These are phyloP conservation scores for Hemaris fuciformis DNA, from an alignment of 2,888 invertebrate genomes.

Conservation along the genomic window DNA sequence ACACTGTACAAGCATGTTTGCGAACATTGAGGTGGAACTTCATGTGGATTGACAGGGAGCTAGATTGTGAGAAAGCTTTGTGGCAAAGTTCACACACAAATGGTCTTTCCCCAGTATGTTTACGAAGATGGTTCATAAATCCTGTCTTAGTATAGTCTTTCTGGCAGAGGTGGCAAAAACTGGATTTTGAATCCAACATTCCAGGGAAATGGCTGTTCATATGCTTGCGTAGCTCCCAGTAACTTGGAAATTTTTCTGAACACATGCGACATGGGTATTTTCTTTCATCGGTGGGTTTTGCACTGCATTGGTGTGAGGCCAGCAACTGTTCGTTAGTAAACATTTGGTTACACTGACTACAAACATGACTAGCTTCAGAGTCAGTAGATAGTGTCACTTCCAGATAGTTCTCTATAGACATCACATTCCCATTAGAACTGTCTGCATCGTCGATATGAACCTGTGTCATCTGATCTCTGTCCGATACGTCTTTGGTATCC, in stretches of 20 bases:
- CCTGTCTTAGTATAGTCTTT: constrained; percentile 80
- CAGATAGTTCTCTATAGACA: constrained; percentile 79
- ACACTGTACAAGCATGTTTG: constrained; percentile 77
- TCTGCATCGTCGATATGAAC: constrained; percentile 69
- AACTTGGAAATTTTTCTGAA: constrained; percentile 75
- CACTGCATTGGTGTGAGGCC: constrained; percentile 68
- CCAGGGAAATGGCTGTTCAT: constrained; percentile 78
- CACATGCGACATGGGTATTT: constrained; percentile 79
- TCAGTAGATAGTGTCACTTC: constrained; percentile 78
- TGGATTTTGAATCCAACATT: constrained; percentile 78
- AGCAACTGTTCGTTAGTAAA: constrained; percentile 72
- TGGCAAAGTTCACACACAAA: constrained; percentile 79
- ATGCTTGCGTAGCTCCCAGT: constrained; percentile 77
- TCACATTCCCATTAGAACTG: constrained; percentile 74
- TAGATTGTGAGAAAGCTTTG: constrained; percentile 78
- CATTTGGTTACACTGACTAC: constrained; percentile 76
- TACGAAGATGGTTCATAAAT: constrained; percentile 78
- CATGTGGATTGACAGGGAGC: constrained; percentile 79
- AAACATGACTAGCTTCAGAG: constrained; percentile 76
- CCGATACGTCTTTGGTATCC: constrained; percentile 68
- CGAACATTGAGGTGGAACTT: constrained; percentile 79
- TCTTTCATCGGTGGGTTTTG: constrained; percentile 72
- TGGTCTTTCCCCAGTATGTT: constrained; percentile 77
- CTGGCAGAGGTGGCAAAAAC: constrained; percentile 79
- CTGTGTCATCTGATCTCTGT: constrained; percentile 59